Conservation (phyloP, 1,140 invertebrate genomes). For the Aphaenogaster floridana region DNA sequence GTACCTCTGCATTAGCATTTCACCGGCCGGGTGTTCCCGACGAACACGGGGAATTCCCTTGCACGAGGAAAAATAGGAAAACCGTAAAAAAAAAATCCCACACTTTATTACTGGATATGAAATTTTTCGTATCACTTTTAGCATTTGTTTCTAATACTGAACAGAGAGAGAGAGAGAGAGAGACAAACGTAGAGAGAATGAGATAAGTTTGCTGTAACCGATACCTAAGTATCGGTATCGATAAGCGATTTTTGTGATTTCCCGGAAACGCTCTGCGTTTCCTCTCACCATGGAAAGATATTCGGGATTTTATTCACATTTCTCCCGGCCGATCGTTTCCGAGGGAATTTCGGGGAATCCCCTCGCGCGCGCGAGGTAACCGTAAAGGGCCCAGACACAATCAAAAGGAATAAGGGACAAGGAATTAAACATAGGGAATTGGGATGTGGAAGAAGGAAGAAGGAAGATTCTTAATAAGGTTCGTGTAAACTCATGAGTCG, state of each 20-base stretch:
- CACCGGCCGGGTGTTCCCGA: not conserved
- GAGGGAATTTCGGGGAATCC: not conserved
- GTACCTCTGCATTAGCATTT: conserved; percentile 32
- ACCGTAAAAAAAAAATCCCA: not conserved
- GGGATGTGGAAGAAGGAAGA: too few relatives aligned
- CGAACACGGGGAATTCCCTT: not conserved
- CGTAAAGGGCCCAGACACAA: not conserved
- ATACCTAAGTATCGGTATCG: not conserved
- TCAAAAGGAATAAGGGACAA: too few relatives aligned
- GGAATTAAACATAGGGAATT: too few relatives aligned
- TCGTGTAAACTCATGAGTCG: not conserved
- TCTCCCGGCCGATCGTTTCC: not conserved
- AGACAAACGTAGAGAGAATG: not conserved
- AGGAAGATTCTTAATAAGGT: not conserved
- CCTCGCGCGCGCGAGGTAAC: not conserved
- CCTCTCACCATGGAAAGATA: not conserved
- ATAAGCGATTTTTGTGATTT: not conserved
- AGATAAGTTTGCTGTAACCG: not conserved
- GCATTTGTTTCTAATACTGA: not conserved
- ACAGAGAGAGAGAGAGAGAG: not conserved
- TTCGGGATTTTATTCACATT: not conserved
- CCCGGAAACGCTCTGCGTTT: not conserved
- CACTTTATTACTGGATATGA: not conserved
- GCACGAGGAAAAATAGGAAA: conserved; percentile 1
- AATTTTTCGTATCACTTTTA: not conserved